Conservation (phyloP, 2,797 vertebrate species). For the Mormyrops boulengeri region DNA sequence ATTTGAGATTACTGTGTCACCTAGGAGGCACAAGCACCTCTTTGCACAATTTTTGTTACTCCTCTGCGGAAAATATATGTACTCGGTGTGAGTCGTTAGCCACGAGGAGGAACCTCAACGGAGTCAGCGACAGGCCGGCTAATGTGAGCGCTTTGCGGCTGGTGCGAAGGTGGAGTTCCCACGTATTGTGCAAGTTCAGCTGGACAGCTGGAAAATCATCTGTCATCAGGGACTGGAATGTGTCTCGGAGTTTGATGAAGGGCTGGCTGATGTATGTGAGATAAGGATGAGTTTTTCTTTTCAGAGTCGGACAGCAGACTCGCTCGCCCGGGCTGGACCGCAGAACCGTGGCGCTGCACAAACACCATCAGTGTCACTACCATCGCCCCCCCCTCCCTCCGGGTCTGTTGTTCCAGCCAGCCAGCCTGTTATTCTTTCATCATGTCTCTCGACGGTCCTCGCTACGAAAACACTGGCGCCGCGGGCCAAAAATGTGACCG, state of each 20-base stretch:
- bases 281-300: neutral
- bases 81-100: neutral
- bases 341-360: neutral
- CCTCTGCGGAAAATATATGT: neutral
- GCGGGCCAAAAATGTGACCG: conserved; percentile 4
- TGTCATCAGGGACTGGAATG: neutral
- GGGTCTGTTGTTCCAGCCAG: conserved; percentile 33
- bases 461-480: conserved; percentile 31
- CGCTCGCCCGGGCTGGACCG: neutral
- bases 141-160: neutral
- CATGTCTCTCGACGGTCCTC: conserved; percentile 25
- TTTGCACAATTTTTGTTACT: neutral
- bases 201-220: conserved; percentile 5
- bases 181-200: neutral
- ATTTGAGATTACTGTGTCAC: neutral
- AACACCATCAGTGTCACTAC: conserved; percentile 1
- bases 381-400: neutral
- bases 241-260: neutral
- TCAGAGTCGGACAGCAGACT: neutral
- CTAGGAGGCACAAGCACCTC: neutral
- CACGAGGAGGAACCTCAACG: neutral
- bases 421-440: conserved; percentile 19
- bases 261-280: neutral
- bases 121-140: neutral
- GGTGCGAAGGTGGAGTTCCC: neutral